Percentiles rank a stretch among this genome's conserved stretches.
Conservation (phyloP, 2,888 invertebrate genomes). For the Chloromyia formosa region DNA sequence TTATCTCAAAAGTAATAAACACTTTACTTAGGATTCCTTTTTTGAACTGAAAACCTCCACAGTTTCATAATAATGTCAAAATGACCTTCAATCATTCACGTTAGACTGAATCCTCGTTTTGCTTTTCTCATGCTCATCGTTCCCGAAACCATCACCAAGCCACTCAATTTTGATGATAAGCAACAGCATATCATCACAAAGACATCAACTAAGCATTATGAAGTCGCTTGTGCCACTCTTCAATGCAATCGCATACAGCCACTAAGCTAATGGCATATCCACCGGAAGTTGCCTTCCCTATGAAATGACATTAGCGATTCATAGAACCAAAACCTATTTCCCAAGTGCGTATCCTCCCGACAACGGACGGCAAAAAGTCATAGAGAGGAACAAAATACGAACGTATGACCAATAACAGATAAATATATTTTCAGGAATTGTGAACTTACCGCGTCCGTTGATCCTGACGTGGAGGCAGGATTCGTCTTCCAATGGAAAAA, state of each 20-base stretch:
- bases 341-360: background rate
- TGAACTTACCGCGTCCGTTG: conserved; percentile 23
- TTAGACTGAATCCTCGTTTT: background rate
- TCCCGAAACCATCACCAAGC: background rate
- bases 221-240: background rate
- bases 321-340: background rate
- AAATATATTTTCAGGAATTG: background rate
- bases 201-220: background rate
- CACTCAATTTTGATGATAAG: background rate
- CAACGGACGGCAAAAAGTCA: background rate
- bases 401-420: background rate
- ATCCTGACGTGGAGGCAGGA: background rate
- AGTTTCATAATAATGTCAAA: background rate
- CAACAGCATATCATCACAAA: conserved; percentile 3
- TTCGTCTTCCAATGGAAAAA: background rate
- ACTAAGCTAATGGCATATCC: background rate
- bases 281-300: background rate
- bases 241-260: background rate
- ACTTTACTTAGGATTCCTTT: too few relatives aligned
- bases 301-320: background rate
- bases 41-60: too few relatives aligned
- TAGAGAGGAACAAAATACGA: background rate
- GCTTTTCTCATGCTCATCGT: background rate
- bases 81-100: conserved; percentile 2
- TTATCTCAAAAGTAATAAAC: too few relatives aligned